phyloP scores from a whole-genome alignment of 2,797 vertebrate genomes.

The Helostoma temminkii region DNA sequence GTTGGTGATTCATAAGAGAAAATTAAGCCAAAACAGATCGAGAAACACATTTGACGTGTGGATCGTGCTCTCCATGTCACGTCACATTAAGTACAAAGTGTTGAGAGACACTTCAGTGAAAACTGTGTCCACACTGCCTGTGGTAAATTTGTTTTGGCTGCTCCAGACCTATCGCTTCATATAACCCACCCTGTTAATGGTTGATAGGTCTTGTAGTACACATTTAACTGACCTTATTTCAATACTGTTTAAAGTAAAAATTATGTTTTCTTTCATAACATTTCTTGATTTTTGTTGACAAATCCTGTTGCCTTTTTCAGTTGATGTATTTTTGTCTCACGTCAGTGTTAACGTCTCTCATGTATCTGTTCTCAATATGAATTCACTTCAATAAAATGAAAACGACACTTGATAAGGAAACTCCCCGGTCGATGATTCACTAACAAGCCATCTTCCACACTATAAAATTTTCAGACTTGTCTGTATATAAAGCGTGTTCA shows the following conservation, averaged over 20 bases:
- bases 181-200: conserved; percentile 31
- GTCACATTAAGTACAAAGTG: neutral
- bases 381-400: conserved; percentile 74
- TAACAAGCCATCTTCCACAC: neutral
- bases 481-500: neutral
- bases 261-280: conserved; percentile 26
- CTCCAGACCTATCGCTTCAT: conserved; percentile 37
- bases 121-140: conserved; percentile 19
- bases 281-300: conserved; percentile 48
- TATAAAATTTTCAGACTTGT: no score
- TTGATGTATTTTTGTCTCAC: conserved; percentile 51
- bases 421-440: neutral
- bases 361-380: conserved; percentile 55
- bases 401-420: conserved; percentile 26
- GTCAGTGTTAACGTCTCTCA: conserved; percentile 59
- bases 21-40: conserved; percentile 8
- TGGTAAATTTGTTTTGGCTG: conserved; percentile 46
- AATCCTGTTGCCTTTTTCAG: conserved; percentile 75
- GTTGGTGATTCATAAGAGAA: conserved; percentile 29
- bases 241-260: conserved; percentile 54
- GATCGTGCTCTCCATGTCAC: conserved; percentile 8
- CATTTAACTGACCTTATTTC: conserved; percentile 39
- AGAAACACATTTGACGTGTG: neutral
- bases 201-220: conserved; percentile 44
- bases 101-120: conserved; percentile 12